Evolutionary conservation across 2,888 invertebrate species (phyloP).

Genomic region (Cephus rjabovi): DNA sequence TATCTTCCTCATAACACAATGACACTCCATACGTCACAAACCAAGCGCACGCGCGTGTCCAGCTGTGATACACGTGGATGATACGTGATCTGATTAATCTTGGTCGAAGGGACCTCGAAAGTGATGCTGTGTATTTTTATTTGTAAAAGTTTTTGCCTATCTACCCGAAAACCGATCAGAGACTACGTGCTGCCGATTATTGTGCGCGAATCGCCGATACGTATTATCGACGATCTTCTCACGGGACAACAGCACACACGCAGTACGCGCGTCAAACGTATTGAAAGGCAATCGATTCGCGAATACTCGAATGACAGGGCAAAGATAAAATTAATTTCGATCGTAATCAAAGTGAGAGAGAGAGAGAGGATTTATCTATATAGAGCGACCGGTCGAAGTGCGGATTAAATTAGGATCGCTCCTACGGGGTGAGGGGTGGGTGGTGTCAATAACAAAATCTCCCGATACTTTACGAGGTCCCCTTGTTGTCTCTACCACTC

Average conservation of each 20-base stretch:
- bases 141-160: background rate
- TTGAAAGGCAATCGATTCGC: background rate
- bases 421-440: too few relatives aligned
- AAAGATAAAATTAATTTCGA: background rate
- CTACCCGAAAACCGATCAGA: background rate
- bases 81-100: background rate
- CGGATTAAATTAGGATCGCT: too few relatives aligned
- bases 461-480: too few relatives aligned
- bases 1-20: background rate
- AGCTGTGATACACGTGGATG: background rate
- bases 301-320: background rate
- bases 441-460: background rate
- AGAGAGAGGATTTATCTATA: background rate
- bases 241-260: background rate
- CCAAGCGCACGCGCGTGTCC: background rate
- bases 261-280: background rate
- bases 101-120: background rate
- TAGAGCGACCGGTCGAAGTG: background rate
- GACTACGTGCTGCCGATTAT: background rate
- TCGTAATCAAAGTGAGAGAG: background rate
- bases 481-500: too few relatives aligned
- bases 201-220: background rate
- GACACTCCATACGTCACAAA: background rate
- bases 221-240: background rate
- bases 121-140: background rate